phyloP scores from a whole-genome alignment of 2,888 invertebrate species.

The Arrhopalites spinosus region DNA sequence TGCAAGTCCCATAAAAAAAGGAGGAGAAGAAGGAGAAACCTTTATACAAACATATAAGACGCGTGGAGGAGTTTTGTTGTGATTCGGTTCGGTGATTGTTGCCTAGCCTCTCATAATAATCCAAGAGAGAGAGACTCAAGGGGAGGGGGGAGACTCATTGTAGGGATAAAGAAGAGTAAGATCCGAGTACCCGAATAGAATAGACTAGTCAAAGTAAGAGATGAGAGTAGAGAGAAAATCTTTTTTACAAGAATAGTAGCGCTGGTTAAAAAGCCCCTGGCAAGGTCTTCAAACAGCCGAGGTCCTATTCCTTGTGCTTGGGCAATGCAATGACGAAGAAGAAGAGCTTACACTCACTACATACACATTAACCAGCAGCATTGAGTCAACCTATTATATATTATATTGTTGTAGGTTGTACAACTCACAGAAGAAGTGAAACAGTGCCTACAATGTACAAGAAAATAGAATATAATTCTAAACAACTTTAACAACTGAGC shows the following conservation, averaged over 20 bases:
- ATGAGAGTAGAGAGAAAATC: conserved; percentile 12
- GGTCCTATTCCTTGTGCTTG: conserved; percentile 29
- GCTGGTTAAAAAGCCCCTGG: conserved; percentile 23
- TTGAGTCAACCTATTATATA: neutral
- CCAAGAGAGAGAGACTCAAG: neutral
- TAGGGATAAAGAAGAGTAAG: neutral
- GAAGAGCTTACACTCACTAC: neutral
- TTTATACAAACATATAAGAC: neutral
- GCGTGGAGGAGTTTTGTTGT: conserved; percentile 45
- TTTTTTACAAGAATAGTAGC: conserved; percentile 27
- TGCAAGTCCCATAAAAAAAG: neutral
- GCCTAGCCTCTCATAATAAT: conserved; percentile 1
- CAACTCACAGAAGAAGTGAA: neutral
- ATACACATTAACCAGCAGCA: neutral
- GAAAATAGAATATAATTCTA: neutral
- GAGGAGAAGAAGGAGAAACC: neutral
- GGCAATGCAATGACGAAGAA: neutral
- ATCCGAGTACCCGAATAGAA: conserved; percentile 27
- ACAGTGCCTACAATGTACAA: neutral
- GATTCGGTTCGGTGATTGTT: conserved; percentile 43
- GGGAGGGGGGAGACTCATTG: neutral
- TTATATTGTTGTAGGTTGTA: neutral
- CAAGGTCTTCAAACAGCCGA: conserved; percentile 30
- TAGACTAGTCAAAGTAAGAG: conserved; percentile 12
- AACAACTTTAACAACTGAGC: neutral